phyloP scores from a whole-genome alignment of 2,888 invertebrate genomes.

The Tigriopus californicus region DNA sequence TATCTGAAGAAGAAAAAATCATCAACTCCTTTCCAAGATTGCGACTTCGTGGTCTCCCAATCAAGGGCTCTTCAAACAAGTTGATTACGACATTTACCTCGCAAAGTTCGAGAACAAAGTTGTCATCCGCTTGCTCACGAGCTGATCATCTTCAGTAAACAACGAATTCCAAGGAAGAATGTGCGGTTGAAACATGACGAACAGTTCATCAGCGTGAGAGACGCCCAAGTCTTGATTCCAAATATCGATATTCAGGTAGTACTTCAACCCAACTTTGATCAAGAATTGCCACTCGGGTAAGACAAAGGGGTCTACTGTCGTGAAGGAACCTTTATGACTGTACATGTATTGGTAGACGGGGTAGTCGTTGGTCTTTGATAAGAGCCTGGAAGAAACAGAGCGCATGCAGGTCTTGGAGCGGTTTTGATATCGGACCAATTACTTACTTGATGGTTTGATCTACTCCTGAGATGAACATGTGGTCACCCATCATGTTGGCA shows the following conservation, averaged over 20 bases:
- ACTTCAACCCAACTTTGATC: not conserved
- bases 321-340: not conserved
- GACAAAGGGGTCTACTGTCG: not conserved
- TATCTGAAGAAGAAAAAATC: no score
- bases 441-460: no score
- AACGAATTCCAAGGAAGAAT: not conserved
- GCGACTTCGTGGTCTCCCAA: no score
- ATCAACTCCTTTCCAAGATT: no score
- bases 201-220: not conserved
- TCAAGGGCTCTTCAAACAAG: no score
- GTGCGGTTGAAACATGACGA: not conserved
- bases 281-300: not conserved
- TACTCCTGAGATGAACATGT: not conserved
- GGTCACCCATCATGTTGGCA: not conserved
- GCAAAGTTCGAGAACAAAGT: not conserved
- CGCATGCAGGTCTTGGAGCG: no score
- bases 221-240: not conserved
- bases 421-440: no score
- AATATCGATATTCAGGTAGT: not conserved
- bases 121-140: not conserved
- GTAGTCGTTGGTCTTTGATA: not conserved
- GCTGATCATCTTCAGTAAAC: not conserved
- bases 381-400: no score
- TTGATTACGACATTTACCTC: not conserved
- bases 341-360: conserved; percentile 1